phyloP scores from a whole-genome alignment of 2,113 vertebrate species.

The Butastur rufipennis region DNA sequence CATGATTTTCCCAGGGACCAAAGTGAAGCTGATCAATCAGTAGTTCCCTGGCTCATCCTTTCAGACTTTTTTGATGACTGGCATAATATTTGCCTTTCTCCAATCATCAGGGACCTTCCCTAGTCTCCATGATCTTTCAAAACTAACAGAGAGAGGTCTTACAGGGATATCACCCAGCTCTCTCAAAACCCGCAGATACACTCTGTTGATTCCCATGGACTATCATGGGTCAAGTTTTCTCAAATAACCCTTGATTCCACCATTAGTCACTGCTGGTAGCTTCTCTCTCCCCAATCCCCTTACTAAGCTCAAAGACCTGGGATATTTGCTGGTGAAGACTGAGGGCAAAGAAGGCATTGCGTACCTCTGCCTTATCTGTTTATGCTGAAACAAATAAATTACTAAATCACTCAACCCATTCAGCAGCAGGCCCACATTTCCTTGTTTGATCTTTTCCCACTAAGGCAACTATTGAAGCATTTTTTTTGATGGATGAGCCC shows the following conservation, averaged over 20 bases:
- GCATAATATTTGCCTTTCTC: neutral
- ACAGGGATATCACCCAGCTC: neutral
- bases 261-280: too few species aligned
- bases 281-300: too few species aligned
- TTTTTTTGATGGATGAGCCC: too few species aligned
- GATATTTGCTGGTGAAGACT: neutral
- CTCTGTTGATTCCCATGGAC: neutral
- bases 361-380: neutral
- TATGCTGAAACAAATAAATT: neutral
- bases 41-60: neutral
- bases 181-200: neutral
- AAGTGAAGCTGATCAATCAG: neutral
- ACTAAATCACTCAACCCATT: neutral
- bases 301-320: too few species aligned
- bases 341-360: neutral
- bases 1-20: neutral
- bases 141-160: neutral
- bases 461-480: neutral
- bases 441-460: neutral
- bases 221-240: neutral
- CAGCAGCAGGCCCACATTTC: neutral
- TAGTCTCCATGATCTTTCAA: neutral
- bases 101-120: neutral
- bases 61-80: neutral
- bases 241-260: neutral